Conservation (phyloP, 2,797 vertebrate species). For the Muscicapa comitata region DNA sequence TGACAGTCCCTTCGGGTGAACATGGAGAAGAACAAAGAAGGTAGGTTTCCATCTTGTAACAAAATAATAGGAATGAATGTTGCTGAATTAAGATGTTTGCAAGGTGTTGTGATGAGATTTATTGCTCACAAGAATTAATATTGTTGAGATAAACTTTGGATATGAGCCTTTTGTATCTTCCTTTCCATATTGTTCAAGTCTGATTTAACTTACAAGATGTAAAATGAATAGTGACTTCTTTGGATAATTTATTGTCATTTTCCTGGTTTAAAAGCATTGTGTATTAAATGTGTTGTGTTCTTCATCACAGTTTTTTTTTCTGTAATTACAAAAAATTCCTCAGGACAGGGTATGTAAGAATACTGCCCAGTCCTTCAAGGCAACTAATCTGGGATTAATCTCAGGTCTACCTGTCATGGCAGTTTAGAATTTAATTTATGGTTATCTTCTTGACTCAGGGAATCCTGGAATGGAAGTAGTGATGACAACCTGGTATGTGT, state of each 20-base stretch:
- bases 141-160: background rate
- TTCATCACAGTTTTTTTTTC: background rate
- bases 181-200: background rate
- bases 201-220: background rate
- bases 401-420: background rate
- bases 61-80: background rate
- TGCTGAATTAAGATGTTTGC: background rate
- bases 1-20: constrained; percentile 92
- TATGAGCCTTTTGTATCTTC: background rate
- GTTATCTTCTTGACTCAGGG: background rate
- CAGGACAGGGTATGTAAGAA: background rate
- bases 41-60: constrained; percentile 62
- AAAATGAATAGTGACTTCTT: background rate
- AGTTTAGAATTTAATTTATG: background rate
- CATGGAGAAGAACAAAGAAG: constrained; percentile 92
- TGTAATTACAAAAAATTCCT: background rate
- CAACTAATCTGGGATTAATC: background rate
- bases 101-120: background rate
- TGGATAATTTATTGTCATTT: background rate
- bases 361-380: background rate
- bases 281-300: background rate
- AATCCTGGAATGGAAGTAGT: background rate
- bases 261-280: background rate
- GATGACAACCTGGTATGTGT: background rate
- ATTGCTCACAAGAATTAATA: background rate